These are phyloP conservation scores for Steinernema feltiae DNA, from an alignment of 1,140 invertebrate species.

Conservation along the genomic window DNA sequence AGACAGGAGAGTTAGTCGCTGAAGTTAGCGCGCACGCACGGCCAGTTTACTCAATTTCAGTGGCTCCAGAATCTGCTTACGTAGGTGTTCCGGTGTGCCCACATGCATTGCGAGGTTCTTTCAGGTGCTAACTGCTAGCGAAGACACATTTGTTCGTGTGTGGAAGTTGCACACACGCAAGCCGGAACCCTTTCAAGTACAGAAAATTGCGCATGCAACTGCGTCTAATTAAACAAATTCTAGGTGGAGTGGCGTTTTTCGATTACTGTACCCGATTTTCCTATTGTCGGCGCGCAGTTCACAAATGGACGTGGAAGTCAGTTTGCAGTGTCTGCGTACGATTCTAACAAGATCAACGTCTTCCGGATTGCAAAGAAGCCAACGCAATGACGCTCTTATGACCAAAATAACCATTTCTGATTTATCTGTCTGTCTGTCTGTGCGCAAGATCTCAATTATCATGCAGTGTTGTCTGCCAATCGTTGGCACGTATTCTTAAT, in stretches of 20 bases:
- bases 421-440: no score
- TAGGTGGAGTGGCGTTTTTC: constrained; percentile 45
- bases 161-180: constrained; percentile 50
- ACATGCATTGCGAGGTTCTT: constrained; percentile 9
- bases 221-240: background rate
- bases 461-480: no score
- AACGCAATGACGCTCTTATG: background rate
- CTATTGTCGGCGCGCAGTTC: constrained; percentile 44
- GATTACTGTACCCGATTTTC: constrained; percentile 33
- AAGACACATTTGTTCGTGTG: constrained; percentile 42
- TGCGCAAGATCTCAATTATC: no score
- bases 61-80: constrained; percentile 41
- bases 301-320: constrained; percentile 44
- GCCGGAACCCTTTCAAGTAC: constrained; percentile 43
- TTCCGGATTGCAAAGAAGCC: background rate
- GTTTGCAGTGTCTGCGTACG: constrained; percentile 35
- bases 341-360: constrained; percentile 30
- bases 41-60: constrained; percentile 45
- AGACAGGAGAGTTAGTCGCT: constrained; percentile 39
- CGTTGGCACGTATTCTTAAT: no score
- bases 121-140: constrained; percentile 41
- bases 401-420: no score
- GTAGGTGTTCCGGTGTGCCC: constrained; percentile 8
- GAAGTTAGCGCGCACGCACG: constrained; percentile 44
- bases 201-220: background rate